Evolutionary conservation across 2,113 vertebrate species (phyloP), one percentile per base, ranked within the genome.

Genomic region (Brevimyrus niger): DNA sequence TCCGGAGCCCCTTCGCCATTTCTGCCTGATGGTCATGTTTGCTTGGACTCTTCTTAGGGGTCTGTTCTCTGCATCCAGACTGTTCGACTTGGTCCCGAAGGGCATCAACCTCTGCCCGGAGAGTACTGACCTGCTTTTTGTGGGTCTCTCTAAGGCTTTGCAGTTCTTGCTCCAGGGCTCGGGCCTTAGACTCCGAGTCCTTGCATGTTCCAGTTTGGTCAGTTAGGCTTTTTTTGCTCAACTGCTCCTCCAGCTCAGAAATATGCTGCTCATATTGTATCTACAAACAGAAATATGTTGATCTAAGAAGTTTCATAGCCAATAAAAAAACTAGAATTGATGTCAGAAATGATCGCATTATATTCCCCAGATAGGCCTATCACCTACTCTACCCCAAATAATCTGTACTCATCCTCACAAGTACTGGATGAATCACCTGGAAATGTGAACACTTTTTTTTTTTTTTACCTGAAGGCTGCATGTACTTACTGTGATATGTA

Each of bases 181-280:
- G 87, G 53, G 92, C 91, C 80, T 61, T 92, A 19, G 92, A 89
- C 86, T 88, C 88, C 27, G 86, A 88, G 13, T 93, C 89, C 0
- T 89, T 88, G 0, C 93, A 83, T 48, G 15, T 89, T 5, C 42
- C 55, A 44, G 17, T 19, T 3, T 50, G 69, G 4, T 91, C 94
- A 86, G 92, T 92, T 0, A 91, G 69, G 42, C 92, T 90, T 87
- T 93, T 95, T 89, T 87, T 92, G n/a, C 95, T 90, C 91, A 98
- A 94, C 5, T 95, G 94, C 76, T 95, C 96, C 91, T 99, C 96
- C 88, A 99, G 95, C 83, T 97, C 96, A 21, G 92, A 93, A 69
- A 99, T 94, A 90, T 96, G 97, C 91, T 97, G 96, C 89, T 99
- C 97, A 50, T 99, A 99, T 69, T 97, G 96, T 10, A 98, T 95